Percentiles rank a stretch among this genome's conserved stretches.
Evolutionary conservation across 2,113 vertebrate genomes (phyloP).

Genomic region (Dromiciops gliroides): DNA sequence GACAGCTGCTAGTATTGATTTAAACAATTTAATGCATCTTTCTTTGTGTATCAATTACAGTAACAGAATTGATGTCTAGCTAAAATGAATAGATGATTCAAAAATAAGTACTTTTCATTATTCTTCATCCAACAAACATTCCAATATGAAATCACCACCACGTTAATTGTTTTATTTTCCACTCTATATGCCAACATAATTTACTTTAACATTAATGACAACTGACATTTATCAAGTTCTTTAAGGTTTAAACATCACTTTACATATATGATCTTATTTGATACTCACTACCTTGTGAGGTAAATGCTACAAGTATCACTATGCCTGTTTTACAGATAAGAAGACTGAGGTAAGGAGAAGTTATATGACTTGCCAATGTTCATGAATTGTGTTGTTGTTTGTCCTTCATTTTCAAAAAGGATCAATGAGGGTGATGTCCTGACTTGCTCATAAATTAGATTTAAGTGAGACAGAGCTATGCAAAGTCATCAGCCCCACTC

Average conservation of each 20-base stretch:
- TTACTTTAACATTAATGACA: background rate
- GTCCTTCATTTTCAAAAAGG: background rate
- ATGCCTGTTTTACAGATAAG: background rate
- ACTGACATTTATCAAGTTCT: background rate
- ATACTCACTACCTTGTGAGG: background rate
- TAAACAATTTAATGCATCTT: conserved; percentile 34
- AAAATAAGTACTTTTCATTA: conserved; percentile 16
- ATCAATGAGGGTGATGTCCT: background rate
- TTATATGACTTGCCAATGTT: background rate
- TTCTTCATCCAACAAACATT: conserved; percentile 38
- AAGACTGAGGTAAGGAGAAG: background rate
- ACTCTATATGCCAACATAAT: conserved; percentile 10
- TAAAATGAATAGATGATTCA: conserved; percentile 31
- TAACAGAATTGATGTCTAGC: conserved; percentile 17
- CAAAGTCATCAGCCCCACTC: background rate
- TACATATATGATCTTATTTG: background rate
- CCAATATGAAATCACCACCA: background rate
- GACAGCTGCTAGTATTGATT: too few species aligned
- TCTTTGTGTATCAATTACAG: background rate
- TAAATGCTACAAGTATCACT: background rate
- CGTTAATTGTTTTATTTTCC: conserved; percentile 43
- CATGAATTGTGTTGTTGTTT: background rate
- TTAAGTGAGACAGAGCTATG: background rate
- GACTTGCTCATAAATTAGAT: background rate
- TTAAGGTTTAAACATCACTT: background rate